A percentile compares a stretch with the other conserved stretches of the same genome.
phyloP scores from a whole-genome alignment of 2,113 vertebrate genomes.

The Spizaetus ornatus region DNA sequence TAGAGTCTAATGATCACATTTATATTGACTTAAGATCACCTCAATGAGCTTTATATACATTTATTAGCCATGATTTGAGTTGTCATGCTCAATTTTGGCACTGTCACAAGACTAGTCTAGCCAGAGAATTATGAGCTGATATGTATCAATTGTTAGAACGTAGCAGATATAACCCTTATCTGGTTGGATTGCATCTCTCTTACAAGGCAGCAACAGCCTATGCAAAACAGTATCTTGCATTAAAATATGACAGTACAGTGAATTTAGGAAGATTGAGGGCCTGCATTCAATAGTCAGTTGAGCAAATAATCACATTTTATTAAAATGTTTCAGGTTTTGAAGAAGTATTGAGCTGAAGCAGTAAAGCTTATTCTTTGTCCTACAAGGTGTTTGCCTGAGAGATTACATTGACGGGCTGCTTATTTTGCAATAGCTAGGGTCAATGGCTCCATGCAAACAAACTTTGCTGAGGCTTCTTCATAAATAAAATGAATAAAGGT shows the following conservation, averaged over 20 bases:
- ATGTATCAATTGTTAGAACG: neutral
- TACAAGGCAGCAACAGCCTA: neutral
- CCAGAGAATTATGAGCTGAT: neutral
- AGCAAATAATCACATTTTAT: neutral
- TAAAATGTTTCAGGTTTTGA: neutral
- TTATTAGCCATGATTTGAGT: neutral
- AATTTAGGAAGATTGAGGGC: neutral
- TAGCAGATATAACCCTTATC: neutral
- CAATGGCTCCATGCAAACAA: neutral
- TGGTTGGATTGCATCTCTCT: neutral
- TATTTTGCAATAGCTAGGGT: neutral
- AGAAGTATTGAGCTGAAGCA: neutral
- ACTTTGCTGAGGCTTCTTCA: neutral
- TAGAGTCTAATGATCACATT: neutral
- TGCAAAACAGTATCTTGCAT: neutral
- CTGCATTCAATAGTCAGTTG: neutral
- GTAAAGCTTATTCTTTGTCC: neutral
- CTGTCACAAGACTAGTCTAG: neutral
- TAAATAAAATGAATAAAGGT: neutral
- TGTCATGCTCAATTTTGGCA: neutral
- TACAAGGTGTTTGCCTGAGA: neutral
- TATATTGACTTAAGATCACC: neutral
- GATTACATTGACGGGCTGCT: neutral
- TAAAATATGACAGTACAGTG: neutral
- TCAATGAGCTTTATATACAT: neutral